Evolutionary conservation across 2,113 vertebrate species (phyloP).

Genomic region (Corydoras maculifer): DNA sequence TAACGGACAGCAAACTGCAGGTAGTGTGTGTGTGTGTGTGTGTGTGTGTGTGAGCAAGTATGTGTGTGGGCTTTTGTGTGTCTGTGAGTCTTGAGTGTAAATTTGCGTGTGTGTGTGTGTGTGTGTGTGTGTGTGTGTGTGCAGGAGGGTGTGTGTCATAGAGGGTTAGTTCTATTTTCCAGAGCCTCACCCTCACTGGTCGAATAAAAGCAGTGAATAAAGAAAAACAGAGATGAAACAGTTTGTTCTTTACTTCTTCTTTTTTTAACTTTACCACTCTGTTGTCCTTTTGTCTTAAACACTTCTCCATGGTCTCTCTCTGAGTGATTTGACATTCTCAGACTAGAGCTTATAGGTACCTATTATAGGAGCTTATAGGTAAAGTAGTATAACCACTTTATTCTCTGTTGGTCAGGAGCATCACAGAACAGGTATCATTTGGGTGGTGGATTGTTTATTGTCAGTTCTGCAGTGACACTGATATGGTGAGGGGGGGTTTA

Average conservation of each 20-base stretch:
- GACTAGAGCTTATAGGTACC: too few species aligned
- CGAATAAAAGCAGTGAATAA: conserved; percentile 36
- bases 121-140: conserved; percentile 21
- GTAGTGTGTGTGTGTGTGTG: background rate
- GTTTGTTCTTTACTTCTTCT: conserved; percentile 24
- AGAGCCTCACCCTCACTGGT: conserved; percentile 26
- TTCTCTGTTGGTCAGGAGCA: too few species aligned
- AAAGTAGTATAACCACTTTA: too few species aligned
- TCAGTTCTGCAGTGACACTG: too few species aligned
- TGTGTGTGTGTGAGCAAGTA: too few species aligned
- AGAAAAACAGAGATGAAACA: conserved; percentile 22
- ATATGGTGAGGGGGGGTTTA: too few species aligned
- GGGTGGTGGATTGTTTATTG: too few species aligned
- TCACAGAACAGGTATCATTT: too few species aligned
- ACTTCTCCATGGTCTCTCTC: too few species aligned
- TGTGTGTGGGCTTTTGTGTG: conserved; percentile 54
- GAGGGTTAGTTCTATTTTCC: conserved; percentile 35
- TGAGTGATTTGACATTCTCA: too few species aligned
- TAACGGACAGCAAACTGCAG: too few species aligned
- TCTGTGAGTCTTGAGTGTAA: conserved; percentile 43
- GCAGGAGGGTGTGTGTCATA: conserved; percentile 21
- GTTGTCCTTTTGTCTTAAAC: background rate
- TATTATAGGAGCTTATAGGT: too few species aligned
- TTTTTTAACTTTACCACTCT: background rate
- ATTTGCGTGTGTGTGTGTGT: conserved; percentile 20